These are phyloP conservation scores for Caenorhabditis virilis DNA, from an alignment of 2,888 invertebrate species.

Conservation along the genomic window DNA sequence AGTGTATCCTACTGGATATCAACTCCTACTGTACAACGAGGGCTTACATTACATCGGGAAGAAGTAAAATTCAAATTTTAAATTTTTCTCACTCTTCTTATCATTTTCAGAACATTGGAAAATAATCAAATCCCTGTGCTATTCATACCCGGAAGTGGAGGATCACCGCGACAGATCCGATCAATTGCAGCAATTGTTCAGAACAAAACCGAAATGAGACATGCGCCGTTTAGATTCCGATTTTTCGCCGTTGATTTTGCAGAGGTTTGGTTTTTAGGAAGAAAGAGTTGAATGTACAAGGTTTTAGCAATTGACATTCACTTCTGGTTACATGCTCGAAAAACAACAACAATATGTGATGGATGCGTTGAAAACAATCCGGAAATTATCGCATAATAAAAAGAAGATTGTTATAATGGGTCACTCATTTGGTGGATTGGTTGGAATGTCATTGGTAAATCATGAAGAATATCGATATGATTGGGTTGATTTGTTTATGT, in stretches of 20 bases:
- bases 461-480: conserved; percentile 20
- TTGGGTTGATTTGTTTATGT: conserved; percentile 31
- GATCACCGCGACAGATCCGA: conserved; percentile 84
- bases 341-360: conserved; percentile 80
- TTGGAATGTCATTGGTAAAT: conserved; percentile 17
- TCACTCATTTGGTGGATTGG: conserved; percentile 51
- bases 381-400: background rate
- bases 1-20: conserved; percentile 4
- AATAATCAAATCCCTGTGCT: conserved; percentile 85
- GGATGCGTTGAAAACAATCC: conserved; percentile 73
- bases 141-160: conserved; percentile 92
- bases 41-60: conserved; percentile 1
- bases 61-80: background rate
- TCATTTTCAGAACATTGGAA: too few species aligned
- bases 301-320: conserved; percentile 78
- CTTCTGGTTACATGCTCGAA: conserved; percentile 83
- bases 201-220: conserved; percentile 79
- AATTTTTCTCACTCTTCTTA: too few species aligned
- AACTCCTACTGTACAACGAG: conserved; percentile 24
- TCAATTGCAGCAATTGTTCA: conserved; percentile 90
- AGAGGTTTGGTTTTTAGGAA: conserved; percentile 72
- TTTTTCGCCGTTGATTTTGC: conserved; percentile 88
- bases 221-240: conserved; percentile 82
- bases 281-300: background rate
- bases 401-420: conserved; percentile 40